A percentile compares a stretch with the other conserved stretches of the same genome.
Evolutionary conservation across 2,888 invertebrate genomes (phyloP).

Genomic region (Ophion obscuratus): DNA sequence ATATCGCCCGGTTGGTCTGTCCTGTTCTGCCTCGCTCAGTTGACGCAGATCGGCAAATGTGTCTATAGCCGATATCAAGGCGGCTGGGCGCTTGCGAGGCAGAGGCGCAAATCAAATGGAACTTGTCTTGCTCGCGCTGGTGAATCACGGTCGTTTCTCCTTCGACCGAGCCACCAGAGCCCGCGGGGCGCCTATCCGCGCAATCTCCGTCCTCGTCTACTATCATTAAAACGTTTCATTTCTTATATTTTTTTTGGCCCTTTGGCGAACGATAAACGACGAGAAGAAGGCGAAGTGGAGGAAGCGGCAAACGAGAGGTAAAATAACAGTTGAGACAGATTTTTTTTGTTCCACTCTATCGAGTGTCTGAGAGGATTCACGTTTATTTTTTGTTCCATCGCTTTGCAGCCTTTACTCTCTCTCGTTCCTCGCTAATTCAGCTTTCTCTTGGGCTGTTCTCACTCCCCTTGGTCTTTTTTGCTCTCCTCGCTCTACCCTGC

Average conservation of each 20-base stretch:
- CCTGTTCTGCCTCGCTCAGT: slow-evolving; percentile 25
- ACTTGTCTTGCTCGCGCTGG: slow-evolving; percentile 41
- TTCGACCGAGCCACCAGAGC: neutral
- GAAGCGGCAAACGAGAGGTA: neutral
- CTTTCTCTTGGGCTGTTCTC: neutral
- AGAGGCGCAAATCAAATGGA: slow-evolving; percentile 53
- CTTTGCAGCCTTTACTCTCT: slow-evolving; percentile 26
- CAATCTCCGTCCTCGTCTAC: slow-evolving; percentile 11
- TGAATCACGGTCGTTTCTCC: slow-evolving; percentile 1
- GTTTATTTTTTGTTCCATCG: slow-evolving; percentile 36
- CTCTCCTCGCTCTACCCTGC: neutral
- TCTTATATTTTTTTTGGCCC: neutral
- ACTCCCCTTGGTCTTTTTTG: neutral
- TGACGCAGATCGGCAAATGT: slow-evolving; percentile 49
- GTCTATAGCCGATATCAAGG: slow-evolving; percentile 43
- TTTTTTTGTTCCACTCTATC: slow-evolving; percentile 8
- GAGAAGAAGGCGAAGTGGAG: slow-evolving; percentile 16
- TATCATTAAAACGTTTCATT: slow-evolving; percentile 43
- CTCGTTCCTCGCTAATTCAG: slow-evolving; percentile 30
- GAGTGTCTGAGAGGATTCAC: slow-evolving; percentile 40
- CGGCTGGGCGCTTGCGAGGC: neutral
- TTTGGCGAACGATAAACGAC: slow-evolving; percentile 27
- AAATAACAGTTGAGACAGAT: slow-evolving; percentile 17
- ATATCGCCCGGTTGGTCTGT: slow-evolving; percentile 57
- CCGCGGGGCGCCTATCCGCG: neutral